phyloP scores from a whole-genome alignment of 1,140 invertebrate species.

The Trachymyrmex septentrionalis region DNA sequence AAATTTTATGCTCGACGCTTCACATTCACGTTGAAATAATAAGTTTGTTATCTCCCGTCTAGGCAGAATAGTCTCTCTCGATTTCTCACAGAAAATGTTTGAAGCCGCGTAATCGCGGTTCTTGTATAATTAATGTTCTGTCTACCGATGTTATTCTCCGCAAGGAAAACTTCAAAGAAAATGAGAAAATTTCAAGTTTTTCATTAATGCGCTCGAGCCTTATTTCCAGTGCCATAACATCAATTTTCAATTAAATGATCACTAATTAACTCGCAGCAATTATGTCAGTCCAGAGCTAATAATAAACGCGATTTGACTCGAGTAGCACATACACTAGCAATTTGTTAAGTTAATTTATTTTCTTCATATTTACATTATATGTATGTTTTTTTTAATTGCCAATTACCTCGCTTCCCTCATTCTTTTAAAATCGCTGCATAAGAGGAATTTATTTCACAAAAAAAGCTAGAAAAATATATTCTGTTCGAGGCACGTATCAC shows the following conservation, averaged over 20 bases:
- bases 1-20: conserved; percentile 56
- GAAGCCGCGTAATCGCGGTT: conserved; percentile 6
- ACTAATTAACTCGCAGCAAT: neutral
- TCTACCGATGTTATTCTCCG: conserved; percentile 34
- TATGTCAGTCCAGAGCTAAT: neutral
- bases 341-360: neutral
- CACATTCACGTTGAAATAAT: conserved; percentile 38
- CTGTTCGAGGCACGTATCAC: conserved; percentile 46
- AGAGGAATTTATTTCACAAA: neutral
- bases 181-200: neutral
- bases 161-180: conserved; percentile 4
- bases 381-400: neutral
- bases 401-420: neutral
- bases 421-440: neutral
- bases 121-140: conserved; percentile 35
- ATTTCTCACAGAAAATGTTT: conserved; percentile 26
- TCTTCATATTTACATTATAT: neutral
- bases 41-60: conserved; percentile 46
- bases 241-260: neutral
- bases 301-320: neutral
- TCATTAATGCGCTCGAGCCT: neutral
- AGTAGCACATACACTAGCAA: too few relatives aligned
- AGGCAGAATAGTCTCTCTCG: neutral
- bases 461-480: conserved; percentile 17
- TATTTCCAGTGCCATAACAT: neutral